Conservation (phyloP, 2,888 invertebrate species). For the Scaptomyza reducta region DNA sequence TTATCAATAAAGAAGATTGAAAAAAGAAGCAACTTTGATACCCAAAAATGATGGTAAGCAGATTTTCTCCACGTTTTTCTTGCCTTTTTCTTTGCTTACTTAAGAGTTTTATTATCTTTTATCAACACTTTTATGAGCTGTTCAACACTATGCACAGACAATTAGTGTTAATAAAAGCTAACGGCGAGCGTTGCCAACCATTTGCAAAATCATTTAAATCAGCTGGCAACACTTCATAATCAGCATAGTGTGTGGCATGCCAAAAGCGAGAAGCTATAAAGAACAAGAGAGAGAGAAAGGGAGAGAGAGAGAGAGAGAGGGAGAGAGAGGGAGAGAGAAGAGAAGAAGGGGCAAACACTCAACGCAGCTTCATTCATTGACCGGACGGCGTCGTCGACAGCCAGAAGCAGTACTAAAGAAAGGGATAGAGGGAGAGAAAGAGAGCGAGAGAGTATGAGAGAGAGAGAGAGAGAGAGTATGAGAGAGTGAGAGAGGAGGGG, state of each 20-base stretch:
- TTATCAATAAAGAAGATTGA: no score
- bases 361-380: slow-evolving; percentile 31
- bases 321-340: no score
- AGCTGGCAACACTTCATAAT: slow-evolving; percentile 27
- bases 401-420: slow-evolving; percentile 36
- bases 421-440: background rate
- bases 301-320: background rate
- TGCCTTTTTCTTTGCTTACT: no score
- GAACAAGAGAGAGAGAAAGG: no score
- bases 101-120: no score
- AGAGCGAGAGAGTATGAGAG: background rate
- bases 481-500: background rate
- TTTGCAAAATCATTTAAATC: slow-evolving; percentile 65
- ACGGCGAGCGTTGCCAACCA: slow-evolving; percentile 45
- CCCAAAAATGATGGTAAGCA: no score
- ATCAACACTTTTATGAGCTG: background rate
- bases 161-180: slow-evolving; percentile 62
- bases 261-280: slow-evolving; percentile 29
- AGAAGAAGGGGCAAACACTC: no score
- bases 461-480: background rate
- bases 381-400: slow-evolving; percentile 60
- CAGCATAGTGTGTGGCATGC: slow-evolving; percentile 20
- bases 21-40: no score
- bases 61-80: no score
- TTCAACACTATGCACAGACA: slow-evolving; percentile 32